Percentiles rank a stretch among this genome's conserved stretches.
Conservation (phyloP, 2,888 invertebrate genomes). For the Philaethria dido region DNA sequence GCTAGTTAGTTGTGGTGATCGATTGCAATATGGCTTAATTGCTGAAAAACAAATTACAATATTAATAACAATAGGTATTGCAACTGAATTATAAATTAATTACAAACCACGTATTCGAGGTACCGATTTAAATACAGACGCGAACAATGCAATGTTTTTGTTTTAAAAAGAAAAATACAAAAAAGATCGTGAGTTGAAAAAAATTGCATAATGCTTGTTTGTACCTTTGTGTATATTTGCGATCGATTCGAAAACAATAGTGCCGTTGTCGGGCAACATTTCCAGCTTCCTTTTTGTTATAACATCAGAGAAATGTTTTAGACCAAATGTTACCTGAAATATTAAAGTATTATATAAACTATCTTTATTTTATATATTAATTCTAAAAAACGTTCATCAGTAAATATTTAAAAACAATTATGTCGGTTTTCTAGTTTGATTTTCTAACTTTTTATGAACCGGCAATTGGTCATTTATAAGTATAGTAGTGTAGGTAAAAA, state of each 20-base stretch:
- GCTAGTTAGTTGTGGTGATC: slow-evolving; percentile 88
- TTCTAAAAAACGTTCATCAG: not conserved
- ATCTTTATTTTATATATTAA: not conserved
- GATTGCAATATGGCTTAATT: slow-evolving; percentile 78
- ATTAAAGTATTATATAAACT: not conserved
- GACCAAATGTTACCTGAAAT: slow-evolving; percentile 77
- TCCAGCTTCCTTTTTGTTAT: slow-evolving; percentile 95
- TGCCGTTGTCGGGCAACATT: slow-evolving; percentile 96
- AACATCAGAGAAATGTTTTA: slow-evolving; percentile 96
- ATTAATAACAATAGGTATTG: not conserved
- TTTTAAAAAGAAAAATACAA: slow-evolving; percentile 22
- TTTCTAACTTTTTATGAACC: not conserved
- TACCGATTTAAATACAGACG: slow-evolving; percentile 16
- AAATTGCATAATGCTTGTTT: slow-evolving; percentile 39
- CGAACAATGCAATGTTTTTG: slow-evolving; percentile 33
- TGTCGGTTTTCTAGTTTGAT: not conserved
- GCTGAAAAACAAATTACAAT: slow-evolving; percentile 57
- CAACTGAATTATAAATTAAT: not conserved
- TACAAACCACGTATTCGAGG: not conserved
- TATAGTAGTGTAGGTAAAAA: slow-evolving; percentile 35
- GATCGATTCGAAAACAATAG: slow-evolving; percentile 95
- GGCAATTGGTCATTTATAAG: not conserved
- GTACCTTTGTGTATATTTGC: slow-evolving; percentile 92
- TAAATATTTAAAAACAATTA: not conserved
- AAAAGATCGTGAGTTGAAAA: slow-evolving; percentile 36